Base-by-base conservation (phyloP, 1,140 invertebrate species). In the Stratiolaelaps scimitus region DNA sequence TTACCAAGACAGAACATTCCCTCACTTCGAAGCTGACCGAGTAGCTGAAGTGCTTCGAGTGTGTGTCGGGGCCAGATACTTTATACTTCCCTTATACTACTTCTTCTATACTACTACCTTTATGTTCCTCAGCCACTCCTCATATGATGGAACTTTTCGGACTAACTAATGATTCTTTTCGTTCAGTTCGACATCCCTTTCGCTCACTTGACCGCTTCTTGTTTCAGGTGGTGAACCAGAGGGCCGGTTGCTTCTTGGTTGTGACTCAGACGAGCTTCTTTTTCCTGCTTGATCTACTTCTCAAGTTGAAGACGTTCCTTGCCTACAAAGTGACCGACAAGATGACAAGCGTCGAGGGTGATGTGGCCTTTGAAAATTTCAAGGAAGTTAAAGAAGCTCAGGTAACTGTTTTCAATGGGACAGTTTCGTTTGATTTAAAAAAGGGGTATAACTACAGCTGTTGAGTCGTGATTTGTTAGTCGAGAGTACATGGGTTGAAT, bases 301-400 rank as follows among this genome's bases (percentile, higher is more conserved):
- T 60, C 26, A 15, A 60, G 10, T 29, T 60, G 23, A 60, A 60
- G 34, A 15, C 53, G 10, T 17, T 60, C 15, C 26, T 60, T 34
- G 53, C 26, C 13, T 23, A 60, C 1, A 60, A 60, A 10, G 20
- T 60, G 6, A 15, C 53, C 15, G 17, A 17, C 26, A 13, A 26
- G 23, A 60, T 26, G 53, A 26, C 26, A 26, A 60, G 17, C 23
- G 34, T 34, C 53, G 53, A 60, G 10, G 34, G 34, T 23, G 53
- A 60, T 26, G 53, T 29, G 2, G 53, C 53, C 34, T 60, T 60
- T 34, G 34, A 60, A 26, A 15, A 34, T 17, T 60, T 60, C 23
- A n/a, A 34, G 23, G 53, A 60, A 34, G 53, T 29, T 15, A 60
- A 60, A 60, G 53, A 26, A 60, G 53, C 53, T 23, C 53, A 60